Base-by-base conservation (phyloP, 2,113 vertebrate genomes). In the Melanotaenia duboulayi region DNA sequence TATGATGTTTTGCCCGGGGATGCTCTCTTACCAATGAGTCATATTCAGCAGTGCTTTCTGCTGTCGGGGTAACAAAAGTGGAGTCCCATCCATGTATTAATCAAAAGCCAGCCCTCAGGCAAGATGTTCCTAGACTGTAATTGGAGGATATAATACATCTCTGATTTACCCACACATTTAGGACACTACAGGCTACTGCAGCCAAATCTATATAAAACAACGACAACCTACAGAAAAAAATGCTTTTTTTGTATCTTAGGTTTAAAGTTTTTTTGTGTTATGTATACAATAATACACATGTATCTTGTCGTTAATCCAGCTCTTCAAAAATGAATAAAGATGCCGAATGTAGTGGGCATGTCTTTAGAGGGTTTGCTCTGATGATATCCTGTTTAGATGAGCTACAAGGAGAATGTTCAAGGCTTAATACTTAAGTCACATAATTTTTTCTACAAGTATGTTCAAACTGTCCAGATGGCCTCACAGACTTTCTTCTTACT, bases 401-500 rank as follows among this genome's bases (percentile, higher is more conserved):
- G 77, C 69, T 67, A 19, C 20, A 19, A 60, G 44, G 48, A 64
- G 23, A 28, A 61, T 55, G 76, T 75, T 75, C 39, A 58, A 49
- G 65, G 60, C 71, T 62, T 40, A 74, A 79, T 57, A 66, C 54
- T 75, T 40, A 16, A 64, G 59, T 79, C 42, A 37, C 42, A 77
- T 58, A 54, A 65, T 70, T 55, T 74, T 62, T 62, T 76, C 57
- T 28, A 6, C 52, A 48, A 57, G 49, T 37, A 63, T 65, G 73
- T 75, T 62, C 11, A 65, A 76, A 78, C 12, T 37, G 68, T 56
- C 81, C 85, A 91, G 88, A 87, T 87, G 89, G 81, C 78, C 35
- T 64, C 74, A 67, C 72, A 82, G 71, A 52, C 71, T 28, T 81
- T 42, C 64, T 11, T 57, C 51, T 62, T 63, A 57, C 71, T 83